Percentiles rank a stretch among this genome's conserved stretches.
phyloP scores from a whole-genome alignment of 2,113 vertebrate species.

The Amphiprion ocellaris region DNA sequence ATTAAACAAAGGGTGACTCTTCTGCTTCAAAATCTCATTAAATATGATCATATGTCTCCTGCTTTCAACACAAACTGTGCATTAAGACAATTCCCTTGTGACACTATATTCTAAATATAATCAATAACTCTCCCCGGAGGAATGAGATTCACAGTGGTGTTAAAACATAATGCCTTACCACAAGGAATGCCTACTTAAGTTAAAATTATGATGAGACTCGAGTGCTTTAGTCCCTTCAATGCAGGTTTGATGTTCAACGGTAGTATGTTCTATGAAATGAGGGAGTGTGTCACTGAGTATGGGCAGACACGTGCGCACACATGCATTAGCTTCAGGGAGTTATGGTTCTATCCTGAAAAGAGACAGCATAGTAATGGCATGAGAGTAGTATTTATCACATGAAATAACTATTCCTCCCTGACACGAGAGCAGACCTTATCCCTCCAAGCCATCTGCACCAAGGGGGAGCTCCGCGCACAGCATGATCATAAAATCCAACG shows the following conservation, averaged over 20 bases:
- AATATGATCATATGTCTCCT: conserved; percentile 53
- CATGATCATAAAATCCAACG: conserved; percentile 72
- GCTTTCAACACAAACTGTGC: conserved; percentile 41
- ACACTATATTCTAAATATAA: conserved; percentile 31
- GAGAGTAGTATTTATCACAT: conserved; percentile 65
- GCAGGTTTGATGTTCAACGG: background rate
- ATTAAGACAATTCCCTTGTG: conserved; percentile 36
- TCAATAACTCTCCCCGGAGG: conserved; percentile 30
- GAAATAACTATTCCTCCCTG: conserved; percentile 54
- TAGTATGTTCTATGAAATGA: background rate
- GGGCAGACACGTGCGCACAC: background rate
- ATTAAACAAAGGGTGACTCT: conserved; percentile 64
- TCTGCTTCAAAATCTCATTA: conserved; percentile 50
- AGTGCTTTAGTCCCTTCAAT: conserved; percentile 1
- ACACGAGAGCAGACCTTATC: conserved; percentile 59
- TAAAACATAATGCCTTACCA: conserved; percentile 21
- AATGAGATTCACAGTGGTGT: conserved; percentile 12
- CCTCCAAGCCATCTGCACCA: conserved; percentile 65
- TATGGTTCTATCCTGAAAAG: conserved; percentile 47
- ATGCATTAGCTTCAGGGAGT: conserved; percentile 48
- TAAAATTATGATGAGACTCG: conserved; percentile 24
- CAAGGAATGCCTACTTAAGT: conserved; percentile 10
- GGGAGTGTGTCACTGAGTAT: background rate
- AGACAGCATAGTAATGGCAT: conserved; percentile 53
- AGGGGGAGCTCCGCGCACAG: conserved; percentile 39